Base-by-base conservation (phyloP, 1,140 invertebrate species). In the Colletes gigas region DNA sequence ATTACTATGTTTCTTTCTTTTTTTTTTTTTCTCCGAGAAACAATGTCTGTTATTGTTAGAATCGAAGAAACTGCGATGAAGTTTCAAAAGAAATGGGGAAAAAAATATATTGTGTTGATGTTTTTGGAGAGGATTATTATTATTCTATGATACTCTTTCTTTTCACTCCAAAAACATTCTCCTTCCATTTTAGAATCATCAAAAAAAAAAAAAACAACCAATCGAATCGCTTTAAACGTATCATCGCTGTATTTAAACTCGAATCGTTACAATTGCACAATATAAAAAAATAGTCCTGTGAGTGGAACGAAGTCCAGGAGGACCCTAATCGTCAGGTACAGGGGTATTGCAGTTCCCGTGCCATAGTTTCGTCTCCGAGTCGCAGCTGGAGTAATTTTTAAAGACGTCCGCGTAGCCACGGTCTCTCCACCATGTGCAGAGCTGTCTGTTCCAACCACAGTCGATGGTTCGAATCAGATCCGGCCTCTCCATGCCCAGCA, bases 261-360 rank as follows among this genome's bases (percentile, higher is more conserved):
- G 30, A 30, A 30, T 30, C 30, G 30, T 30, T 30, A 30, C 30
- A 50, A 50, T 50, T 50, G 10, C 50, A 50, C 50, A 30, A 30
- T 30, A 30, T 30, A 30, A 30, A 30, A 30, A 30, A 30, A 30
- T 30, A 30, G 30, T 30, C 30, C 30, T 30, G 30, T 30, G 1
- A 2, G 30, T 2, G 30, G 2, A 2, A 1, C 0, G 30, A 30
- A 30, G 30, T 30, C 30, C 30, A 30, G 30, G 2, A 30, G 30
- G 30, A 30, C 30, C 30, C 30, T 30, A 92, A 71, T 92, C 76
- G 5, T 94, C 93, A 80, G 96, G 96, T 88, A 97, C 96, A 66
- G 94, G 94, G 54, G 97, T 96, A 92, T 97, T 97, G 91, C 97
- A 97, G 93, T 98, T 98, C 3, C 97, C 97, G 93, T 98, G 97